Base-by-base conservation (phyloP, 1,140 invertebrate genomes). In the Drosophila takahashii region DNA sequence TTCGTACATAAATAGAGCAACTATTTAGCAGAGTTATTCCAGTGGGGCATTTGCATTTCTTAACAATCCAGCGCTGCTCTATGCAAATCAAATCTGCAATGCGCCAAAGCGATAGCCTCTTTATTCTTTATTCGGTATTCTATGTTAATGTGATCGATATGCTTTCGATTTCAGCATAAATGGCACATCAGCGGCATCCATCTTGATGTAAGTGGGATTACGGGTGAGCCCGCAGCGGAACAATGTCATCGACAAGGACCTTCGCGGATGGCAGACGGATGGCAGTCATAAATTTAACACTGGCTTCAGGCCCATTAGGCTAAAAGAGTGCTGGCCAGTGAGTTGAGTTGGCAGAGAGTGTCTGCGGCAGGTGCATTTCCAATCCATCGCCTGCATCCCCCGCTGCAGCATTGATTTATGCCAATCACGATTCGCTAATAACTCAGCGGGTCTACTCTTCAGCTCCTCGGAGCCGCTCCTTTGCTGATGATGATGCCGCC, bases 371-470 rank as follows among this genome's bases (percentile, higher is more conserved):
- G 59, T 87, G 79, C 78, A 89, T 75, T 47, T 7, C 37, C 37
- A 15, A 3, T 2, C 7, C 6, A 2, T 7, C 37, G 2, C 37
- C 37, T 13, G 11, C 29, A 13, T 29, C n/a, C 18, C 32, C 9
- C 10, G 44, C 13, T 81, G 84, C 84, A 87, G 84, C 84, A 87
- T 89, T 87, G 87, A 90, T 90, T 90, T 87, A 90, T 90, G 87
- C 87, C 87, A 90, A 90, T 90, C 87, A 90, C 87, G 87, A 77
- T 87, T 77, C 60, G 77, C 79, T 87, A 87, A 90, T 90, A 90
- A 90, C 83, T 90, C 87, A 90, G 56, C 71, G 56, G 69, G 67
- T 81, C 74, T 59, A 57, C 56, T 9, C 36, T 18, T 37, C 42
- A 41, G 3, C 26, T 22, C 10, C 47, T 42, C 18, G 44, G 11